Evolutionary conservation across 1,140 invertebrate species (phyloP), one percentile per base, ranked within the genome.

Genomic region (Himalopsyche phryganea): DNA sequence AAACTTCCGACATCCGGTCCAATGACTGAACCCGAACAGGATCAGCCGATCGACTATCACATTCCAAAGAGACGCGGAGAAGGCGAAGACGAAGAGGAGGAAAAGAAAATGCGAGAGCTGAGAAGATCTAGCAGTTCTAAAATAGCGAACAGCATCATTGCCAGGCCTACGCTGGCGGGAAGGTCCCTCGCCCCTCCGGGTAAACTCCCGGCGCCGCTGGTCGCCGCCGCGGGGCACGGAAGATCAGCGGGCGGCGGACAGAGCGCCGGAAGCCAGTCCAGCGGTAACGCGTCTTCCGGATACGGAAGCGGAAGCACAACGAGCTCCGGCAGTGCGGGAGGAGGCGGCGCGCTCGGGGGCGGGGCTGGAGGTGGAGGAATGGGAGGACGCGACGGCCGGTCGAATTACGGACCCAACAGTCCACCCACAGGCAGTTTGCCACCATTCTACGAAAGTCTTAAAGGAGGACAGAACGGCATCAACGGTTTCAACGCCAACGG

Each of bases 21-120:
- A 6, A 65, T 79, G 13, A 65, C 78, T 33, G 76, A 75, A 71
- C 82, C 84, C 0, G 83, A 85, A 72, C 85, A 92, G 74, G 90
- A 92, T 42, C 89, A 91, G 62, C 90, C 91, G 0, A 92, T 93
- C 48, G 89, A 93, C 68, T 93, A 93, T 71, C 89, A 88, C 64
- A 88, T 93, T 52, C 89, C 89, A 13, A 91, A 89, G 71, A 83
- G 86, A 51, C 80, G 83, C 58, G 82, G 85, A 15, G 83, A 86
- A 60, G 72, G 74, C 10, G 83, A 86, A 67, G 84, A 88, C 50
- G 80, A 70, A 74, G 83, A 75, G 74, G 83, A 77, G 61, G 77
- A 72, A 74, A 80, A 73, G 69, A 81, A 77, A 73, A 77, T 69
- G 67, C 78, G 72, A 69, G 81, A 78, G 72, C 79, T 82, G 66